phyloP scores from a whole-genome alignment of 2,797 vertebrate genomes.

The Cheirogaleus major region DNA sequence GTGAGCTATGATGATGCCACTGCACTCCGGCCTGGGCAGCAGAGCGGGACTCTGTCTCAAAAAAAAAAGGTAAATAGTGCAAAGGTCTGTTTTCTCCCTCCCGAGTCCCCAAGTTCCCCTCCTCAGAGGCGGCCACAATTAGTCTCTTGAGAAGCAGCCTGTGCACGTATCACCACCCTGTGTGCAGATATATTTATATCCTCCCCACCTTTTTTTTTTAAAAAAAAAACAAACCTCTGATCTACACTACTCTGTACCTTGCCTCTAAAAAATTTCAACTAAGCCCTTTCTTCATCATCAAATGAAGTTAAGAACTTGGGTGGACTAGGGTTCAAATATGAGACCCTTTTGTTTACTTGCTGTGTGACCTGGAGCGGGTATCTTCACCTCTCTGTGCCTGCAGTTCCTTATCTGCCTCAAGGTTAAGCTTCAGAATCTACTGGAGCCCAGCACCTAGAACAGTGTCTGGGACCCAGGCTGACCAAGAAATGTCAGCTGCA shows the following conservation, averaged over 20 bases:
- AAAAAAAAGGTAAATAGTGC: neutral
- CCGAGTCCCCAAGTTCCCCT: neutral
- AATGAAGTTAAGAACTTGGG: neutral
- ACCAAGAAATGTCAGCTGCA: neutral
- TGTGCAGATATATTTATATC: slow-evolving; percentile 17
- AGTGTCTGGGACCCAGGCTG: neutral
- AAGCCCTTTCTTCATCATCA: neutral
- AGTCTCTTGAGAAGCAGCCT: neutral
- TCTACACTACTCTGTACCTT: neutral
- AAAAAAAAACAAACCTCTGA: neutral
- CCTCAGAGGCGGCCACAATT: neutral
- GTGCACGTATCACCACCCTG: neutral
- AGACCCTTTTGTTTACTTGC: neutral
- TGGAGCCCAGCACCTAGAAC: neutral
- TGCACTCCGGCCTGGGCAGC: neutral
- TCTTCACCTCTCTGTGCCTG: neutral
- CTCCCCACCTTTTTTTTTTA: slow-evolving; percentile 2
- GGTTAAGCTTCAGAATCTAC: neutral
- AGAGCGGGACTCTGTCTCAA: neutral
- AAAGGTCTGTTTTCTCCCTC: neutral
- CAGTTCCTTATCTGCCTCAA: neutral
- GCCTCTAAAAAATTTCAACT: neutral
- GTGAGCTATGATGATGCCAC: neutral
- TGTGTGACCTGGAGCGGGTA: neutral
- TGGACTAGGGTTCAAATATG: neutral